Conservation (phyloP, 2,888 invertebrate genomes). For the Epistrophe grossulariae region DNA sequence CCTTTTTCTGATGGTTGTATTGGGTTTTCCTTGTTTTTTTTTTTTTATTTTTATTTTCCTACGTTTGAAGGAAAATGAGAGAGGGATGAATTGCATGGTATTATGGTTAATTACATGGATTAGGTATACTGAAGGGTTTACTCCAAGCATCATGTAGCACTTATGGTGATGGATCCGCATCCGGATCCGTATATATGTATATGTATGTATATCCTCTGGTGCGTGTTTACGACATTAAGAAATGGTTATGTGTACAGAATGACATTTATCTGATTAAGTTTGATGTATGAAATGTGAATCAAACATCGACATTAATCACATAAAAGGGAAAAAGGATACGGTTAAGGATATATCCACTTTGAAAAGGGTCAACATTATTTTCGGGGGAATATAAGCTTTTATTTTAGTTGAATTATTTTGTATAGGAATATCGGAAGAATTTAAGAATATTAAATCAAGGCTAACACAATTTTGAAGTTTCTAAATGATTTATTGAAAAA, state of each 20-base stretch:
- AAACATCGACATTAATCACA: conserved; percentile 32
- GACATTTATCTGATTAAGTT: conserved; percentile 29
- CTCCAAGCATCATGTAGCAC: conserved; percentile 46
- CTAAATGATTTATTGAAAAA: background rate
- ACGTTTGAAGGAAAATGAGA: conserved; percentile 25
- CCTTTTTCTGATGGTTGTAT: background rate
- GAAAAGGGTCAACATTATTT: conserved; percentile 24
- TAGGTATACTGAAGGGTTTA: conserved; percentile 52
- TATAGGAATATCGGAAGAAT: background rate
- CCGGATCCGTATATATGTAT: background rate
- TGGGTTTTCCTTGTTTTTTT: conserved; percentile 9
- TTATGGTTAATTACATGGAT: conserved; percentile 71
- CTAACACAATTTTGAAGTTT: background rate
- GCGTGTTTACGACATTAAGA: background rate
- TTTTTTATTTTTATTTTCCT: background rate
- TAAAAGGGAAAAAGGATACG: conserved; percentile 14
- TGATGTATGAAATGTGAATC: conserved; percentile 20
- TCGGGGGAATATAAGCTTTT: background rate
- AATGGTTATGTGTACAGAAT: background rate
- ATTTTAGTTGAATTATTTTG: conserved; percentile 7
- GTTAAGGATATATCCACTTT: conserved; percentile 1
- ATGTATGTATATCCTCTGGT: background rate
- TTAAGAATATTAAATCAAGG: background rate
- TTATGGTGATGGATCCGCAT: conserved; percentile 42
- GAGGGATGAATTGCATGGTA: conserved; percentile 41